These are phyloP conservation scores for Hoplodrina ambigua DNA, from an alignment of 2,888 invertebrate species.

Conservation along the genomic window DNA sequence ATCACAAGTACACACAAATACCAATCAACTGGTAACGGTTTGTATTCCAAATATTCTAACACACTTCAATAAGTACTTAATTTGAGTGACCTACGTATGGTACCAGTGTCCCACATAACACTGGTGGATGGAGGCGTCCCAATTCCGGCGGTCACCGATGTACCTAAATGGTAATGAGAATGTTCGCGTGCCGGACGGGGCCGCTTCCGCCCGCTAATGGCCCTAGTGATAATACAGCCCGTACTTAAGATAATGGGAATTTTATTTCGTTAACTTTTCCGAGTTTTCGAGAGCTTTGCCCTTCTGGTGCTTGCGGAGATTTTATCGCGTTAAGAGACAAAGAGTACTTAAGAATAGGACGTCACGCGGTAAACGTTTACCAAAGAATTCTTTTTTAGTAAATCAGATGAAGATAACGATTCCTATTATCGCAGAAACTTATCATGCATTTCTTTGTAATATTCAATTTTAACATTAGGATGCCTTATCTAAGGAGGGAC, in stretches of 20 bases:
- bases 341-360: constrained; percentile 5
- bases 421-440: not conserved
- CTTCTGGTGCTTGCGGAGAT: constrained; percentile 27
- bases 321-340: constrained; percentile 29
- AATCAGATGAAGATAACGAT: constrained; percentile 16
- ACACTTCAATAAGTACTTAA: constrained; percentile 16
- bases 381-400: constrained; percentile 10
- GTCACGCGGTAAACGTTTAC: constrained; percentile 5
- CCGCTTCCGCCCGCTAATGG: constrained; percentile 68
- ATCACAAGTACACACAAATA: constrained; percentile 6
- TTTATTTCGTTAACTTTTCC: constrained; percentile 54
- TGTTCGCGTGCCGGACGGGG: constrained; percentile 62
- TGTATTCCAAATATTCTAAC: constrained; percentile 29
- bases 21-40: constrained; percentile 35
- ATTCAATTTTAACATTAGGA: constrained; percentile 2
- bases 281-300: constrained; percentile 37
- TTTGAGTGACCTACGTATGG: constrained; percentile 31
- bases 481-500: not conserved
- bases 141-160: constrained; percentile 43
- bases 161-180: constrained; percentile 59
- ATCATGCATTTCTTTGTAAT: not conserved
- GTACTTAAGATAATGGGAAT: constrained; percentile 55
- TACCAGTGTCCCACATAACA: constrained; percentile 36
- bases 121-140: constrained; percentile 32
- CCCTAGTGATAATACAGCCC: constrained; percentile 62